Evolutionary conservation across 1,140 invertebrate species (phyloP).

Genomic region (Fopius arisanus): DNA sequence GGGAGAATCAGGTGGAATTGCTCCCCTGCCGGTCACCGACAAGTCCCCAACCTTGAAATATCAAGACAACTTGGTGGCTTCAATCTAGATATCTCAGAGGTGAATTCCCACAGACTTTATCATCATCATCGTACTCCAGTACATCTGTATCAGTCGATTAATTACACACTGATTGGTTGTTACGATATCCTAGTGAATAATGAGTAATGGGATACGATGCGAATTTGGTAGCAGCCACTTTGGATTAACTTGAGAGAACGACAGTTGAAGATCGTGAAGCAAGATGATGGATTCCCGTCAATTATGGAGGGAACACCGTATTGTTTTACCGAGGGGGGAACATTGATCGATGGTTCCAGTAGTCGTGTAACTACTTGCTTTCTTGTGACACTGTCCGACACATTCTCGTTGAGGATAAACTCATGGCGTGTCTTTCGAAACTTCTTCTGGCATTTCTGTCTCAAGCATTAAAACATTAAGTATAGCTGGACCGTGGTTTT

Average conservation of each 20-base stretch:
- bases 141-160: not conserved
- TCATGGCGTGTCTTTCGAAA: not conserved
- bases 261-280: constrained; percentile 45
- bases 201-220: not conserved
- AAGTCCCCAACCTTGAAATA: constrained; percentile 11
- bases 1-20: constrained; percentile 27
- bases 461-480: not conserved
- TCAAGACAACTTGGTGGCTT: not conserved
- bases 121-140: not conserved
- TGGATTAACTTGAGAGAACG: constrained; percentile 6
- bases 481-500: not conserved
- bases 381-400: constrained; percentile 33
- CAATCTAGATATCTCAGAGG: not conserved
- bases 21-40: constrained; percentile 26
- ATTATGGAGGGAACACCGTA: constrained; percentile 65
- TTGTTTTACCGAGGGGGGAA: constrained; percentile 63
- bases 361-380: constrained; percentile 48
- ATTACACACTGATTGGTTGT: not conserved
- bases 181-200: not conserved
- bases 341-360: constrained; percentile 60
- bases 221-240: not conserved
- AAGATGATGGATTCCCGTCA: constrained; percentile 65
- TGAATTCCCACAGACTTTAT: constrained; percentile 4
- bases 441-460: not conserved
- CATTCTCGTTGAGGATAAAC: constrained; percentile 8